Evolutionary conservation across 2,113 vertebrate species (phyloP).

Genomic region (Nyctereutes procyonoides): DNA sequence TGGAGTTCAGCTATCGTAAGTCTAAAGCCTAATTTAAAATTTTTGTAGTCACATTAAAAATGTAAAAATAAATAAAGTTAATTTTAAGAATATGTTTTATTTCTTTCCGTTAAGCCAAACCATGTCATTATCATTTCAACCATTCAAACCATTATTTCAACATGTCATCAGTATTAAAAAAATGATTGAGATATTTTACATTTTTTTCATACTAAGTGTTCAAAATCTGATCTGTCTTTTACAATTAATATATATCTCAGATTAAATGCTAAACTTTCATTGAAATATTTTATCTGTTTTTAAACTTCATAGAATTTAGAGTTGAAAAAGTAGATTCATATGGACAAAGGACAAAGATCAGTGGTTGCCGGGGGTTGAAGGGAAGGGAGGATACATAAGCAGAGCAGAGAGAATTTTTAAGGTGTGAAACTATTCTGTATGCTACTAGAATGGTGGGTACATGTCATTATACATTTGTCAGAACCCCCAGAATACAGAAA

Average conservation of each 20-base stretch:
- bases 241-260: not conserved
- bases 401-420: not conserved
- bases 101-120: not conserved
- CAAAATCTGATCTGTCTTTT: not conserved
- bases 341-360: not conserved
- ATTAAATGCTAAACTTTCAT: not conserved
- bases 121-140: not conserved
- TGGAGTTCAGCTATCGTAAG: not conserved
- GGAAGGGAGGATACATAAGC: not conserved
- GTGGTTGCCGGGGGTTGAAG: not conserved
- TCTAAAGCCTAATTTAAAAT: not conserved
- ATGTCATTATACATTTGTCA: not conserved
- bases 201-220: not conserved
- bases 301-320: not conserved
- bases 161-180: not conserved
- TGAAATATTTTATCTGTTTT: slow-evolving; percentile 13
- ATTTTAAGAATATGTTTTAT: not conserved
- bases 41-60: not conserved
- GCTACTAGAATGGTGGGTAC: not conserved
- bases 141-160: not conserved
- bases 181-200: not conserved
- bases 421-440: not conserved
- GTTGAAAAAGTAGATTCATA: not conserved
- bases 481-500: not conserved
- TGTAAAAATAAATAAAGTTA: slow-evolving; percentile 35